A percentile compares a stretch with the other conserved stretches of the same genome.
Conservation (phyloP, 2,888 invertebrate genomes). For the Sepioteuthis lessoniana region DNA sequence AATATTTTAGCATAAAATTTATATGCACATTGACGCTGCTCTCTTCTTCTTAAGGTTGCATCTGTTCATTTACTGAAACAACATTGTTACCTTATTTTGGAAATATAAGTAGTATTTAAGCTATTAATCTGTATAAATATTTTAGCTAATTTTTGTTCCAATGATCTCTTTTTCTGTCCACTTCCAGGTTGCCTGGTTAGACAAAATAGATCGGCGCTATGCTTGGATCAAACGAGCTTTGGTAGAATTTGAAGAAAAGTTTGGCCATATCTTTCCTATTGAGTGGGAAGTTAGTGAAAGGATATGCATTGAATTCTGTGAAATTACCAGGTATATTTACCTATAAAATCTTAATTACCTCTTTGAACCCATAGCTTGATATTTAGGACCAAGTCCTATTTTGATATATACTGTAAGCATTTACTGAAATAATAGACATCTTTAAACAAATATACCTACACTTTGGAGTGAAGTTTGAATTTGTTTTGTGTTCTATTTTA, state of each 20-base stretch:
- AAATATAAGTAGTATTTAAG: not conserved
- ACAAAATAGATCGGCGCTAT: slow-evolving; percentile 83
- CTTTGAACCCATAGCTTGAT: no score
- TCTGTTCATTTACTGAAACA: not conserved
- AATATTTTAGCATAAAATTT: no score
- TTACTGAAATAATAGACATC: no score
- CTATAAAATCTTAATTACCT: no score
- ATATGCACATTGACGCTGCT: no score
- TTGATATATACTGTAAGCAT: no score
- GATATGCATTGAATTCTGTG: slow-evolving; percentile 92
- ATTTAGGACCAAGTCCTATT: no score
- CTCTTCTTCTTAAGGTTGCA: no score
- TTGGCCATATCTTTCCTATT: slow-evolving; percentile 89
- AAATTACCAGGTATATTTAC: slow-evolving; percentile 77
- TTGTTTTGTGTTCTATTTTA: no score
- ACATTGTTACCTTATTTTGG: not conserved
- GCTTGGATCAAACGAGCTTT: slow-evolving; percentile 96
- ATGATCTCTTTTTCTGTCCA: not conserved
- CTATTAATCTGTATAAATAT: not conserved
- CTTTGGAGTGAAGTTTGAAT: no score
- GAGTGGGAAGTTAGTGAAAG: slow-evolving; percentile 96
- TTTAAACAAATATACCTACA: no score
- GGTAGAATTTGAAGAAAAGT: slow-evolving; percentile 93
- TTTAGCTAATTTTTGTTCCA: not conserved
- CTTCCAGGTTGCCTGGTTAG: slow-evolving; percentile 87